These are phyloP conservation scores for Illadopsis cleaveri DNA, from an alignment of 2,113 vertebrate species.

Conservation along the genomic window DNA sequence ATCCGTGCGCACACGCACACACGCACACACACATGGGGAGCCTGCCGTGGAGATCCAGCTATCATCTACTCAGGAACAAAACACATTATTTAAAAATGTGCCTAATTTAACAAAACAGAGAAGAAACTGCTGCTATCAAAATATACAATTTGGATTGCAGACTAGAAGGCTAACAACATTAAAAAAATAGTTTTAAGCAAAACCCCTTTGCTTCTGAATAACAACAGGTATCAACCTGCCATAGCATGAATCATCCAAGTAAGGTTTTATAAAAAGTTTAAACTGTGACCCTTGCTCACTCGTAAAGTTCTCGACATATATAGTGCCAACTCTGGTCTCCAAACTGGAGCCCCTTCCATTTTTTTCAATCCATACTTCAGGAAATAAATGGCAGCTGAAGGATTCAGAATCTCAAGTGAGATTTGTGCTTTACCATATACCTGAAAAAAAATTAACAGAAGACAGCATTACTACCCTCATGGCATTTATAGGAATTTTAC, in stretches of 20 bases:
- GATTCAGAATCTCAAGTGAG: slow-evolving; percentile 95
- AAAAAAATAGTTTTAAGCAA: slow-evolving; percentile 86
- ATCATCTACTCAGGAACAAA: slow-evolving; percentile 74
- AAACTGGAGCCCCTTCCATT: slow-evolving; percentile 59
- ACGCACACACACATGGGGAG: slow-evolving; percentile 49
- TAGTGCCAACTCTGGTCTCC: slow-evolving; percentile 69
- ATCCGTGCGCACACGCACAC: slow-evolving; percentile 49
- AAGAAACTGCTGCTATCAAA: slow-evolving; percentile 85
- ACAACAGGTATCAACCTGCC: slow-evolving; percentile 68
- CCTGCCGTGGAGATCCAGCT: slow-evolving; percentile 62
- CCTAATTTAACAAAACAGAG: slow-evolving; percentile 80
- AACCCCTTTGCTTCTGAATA: slow-evolving; percentile 77
- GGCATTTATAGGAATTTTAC: background rate
- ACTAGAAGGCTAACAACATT: slow-evolving; percentile 82
- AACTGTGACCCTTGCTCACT: slow-evolving; percentile 68
- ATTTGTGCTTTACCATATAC: slow-evolving; percentile 99
- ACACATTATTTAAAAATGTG: slow-evolving; percentile 73
- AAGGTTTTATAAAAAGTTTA: slow-evolving; percentile 74
- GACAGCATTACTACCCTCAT: background rate
- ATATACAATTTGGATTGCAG: slow-evolving; percentile 87
- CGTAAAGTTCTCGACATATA: slow-evolving; percentile 71
- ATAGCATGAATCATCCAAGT: slow-evolving; percentile 72
- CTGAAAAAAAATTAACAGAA: slow-evolving; percentile 67
- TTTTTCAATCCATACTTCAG: slow-evolving; percentile 72
- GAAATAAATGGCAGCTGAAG: slow-evolving; percentile 67